These are phyloP conservation scores for Nesogale talazaci DNA, from an alignment of 2,113 vertebrate species.

Conservation along the genomic window DNA sequence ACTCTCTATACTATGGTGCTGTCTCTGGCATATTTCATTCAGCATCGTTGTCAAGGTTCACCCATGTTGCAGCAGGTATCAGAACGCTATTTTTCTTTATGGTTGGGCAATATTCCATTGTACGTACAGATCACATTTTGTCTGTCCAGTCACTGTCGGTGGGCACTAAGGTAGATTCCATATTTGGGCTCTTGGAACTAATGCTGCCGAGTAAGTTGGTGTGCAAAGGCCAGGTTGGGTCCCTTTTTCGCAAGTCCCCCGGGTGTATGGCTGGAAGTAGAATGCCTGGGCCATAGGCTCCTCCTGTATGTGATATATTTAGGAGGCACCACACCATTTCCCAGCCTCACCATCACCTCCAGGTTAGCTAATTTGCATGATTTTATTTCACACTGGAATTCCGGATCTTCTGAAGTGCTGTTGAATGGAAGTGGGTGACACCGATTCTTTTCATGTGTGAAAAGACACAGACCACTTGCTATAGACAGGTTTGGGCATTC, in stretches of 20 bases:
- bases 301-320: neutral
- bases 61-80: neutral
- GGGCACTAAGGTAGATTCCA: neutral
- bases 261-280: neutral
- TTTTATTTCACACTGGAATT: slow-evolving; percentile 35
- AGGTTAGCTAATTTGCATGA: neutral
- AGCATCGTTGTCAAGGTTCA: neutral
- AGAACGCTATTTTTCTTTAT: neutral
- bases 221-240: neutral
- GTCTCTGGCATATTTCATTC: neutral
- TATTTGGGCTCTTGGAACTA: neutral
- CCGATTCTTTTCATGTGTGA: neutral
- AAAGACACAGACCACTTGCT: neutral
- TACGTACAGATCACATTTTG: neutral
- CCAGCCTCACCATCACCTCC: neutral
- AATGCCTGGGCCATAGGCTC: neutral
- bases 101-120: neutral
- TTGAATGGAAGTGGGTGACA: slow-evolving; percentile 25
- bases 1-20: neutral
- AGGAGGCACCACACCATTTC: neutral
- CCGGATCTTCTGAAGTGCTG: slow-evolving; percentile 18
- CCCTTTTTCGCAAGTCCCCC: neutral
- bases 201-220: neutral
- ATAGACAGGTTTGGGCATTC: slow-evolving; percentile 1
- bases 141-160: neutral